Evolutionary conservation across 2,888 invertebrate genomes (phyloP).

Genomic region (Cabera pusaria): DNA sequence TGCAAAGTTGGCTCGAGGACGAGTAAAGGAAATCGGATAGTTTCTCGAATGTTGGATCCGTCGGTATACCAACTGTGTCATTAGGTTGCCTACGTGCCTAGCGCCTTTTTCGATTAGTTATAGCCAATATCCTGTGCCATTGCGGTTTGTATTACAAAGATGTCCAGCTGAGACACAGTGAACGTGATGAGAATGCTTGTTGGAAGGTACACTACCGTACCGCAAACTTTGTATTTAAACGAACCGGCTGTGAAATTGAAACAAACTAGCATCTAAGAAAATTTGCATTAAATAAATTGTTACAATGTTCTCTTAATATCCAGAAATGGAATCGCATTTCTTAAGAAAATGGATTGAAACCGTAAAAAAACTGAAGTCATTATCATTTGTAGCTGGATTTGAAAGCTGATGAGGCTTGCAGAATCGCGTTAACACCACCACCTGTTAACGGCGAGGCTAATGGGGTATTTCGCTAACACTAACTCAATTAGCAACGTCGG

Average conservation of each 20-base stretch:
- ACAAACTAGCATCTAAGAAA: no score
- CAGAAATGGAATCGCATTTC: conserved; percentile 30
- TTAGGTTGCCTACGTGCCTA: conserved; percentile 54
- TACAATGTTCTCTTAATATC: background rate
- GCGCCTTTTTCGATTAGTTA: conserved; percentile 59
- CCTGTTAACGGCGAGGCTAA: conserved; percentile 35
- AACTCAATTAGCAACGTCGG: conserved; percentile 32
- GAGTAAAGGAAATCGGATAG: conserved; percentile 6
- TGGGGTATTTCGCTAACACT: conserved; percentile 36
- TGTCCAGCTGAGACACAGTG: conserved; percentile 50
- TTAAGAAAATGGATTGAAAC: conserved; percentile 34
- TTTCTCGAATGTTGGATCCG: conserved; percentile 10
- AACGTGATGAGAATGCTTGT: conserved; percentile 53
- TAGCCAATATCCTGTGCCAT: conserved; percentile 61
- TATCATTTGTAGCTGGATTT: conserved; percentile 59
- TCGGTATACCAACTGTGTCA: conserved; percentile 46
- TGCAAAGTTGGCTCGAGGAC: conserved; percentile 10
- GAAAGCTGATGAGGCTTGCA: conserved; percentile 48
- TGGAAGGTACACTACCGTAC: conserved; percentile 7
- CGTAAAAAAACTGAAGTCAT: conserved; percentile 44
- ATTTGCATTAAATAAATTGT: no score
- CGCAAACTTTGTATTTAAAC: background rate
- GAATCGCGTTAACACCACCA: conserved; percentile 29
- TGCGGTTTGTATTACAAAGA: conserved; percentile 61
- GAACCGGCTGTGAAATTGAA: no score